Evolutionary conservation across 2,888 invertebrate genomes (phyloP), one percentile per base, ranked within the genome.

Genomic region (Polyploca ridens): DNA sequence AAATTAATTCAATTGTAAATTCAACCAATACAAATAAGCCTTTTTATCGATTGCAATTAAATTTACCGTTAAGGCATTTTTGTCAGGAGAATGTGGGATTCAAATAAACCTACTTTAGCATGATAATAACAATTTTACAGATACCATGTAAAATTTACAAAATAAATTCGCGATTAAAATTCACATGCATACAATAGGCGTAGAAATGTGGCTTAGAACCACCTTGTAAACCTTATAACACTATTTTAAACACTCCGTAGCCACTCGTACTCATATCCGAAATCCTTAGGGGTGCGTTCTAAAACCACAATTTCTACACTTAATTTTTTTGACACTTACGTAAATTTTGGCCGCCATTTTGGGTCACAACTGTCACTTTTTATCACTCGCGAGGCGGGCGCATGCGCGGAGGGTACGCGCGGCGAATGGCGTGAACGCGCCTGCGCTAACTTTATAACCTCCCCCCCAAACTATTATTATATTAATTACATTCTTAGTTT

Each of bases 331-430:
- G 89, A 89, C 93, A 93, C 93, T 93, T 93, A 93, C 93, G 90
- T 93, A 93, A 87, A 93, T 83, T 91, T 91, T 92, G 85, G 91
- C 89, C 88, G 92, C 90, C 93, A 93, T 93, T 80, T 87, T 91
- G 84, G 84, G 85, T 86, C 83, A 54, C 16, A 90, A 89, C 83
- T 89, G 85, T 88, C 86, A 90, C 87, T 84, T 70, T 19, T 54
- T 83, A 78, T 90, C 90, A 90, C 90, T 89, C 91, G 90, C 91
- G 92, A 83, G 77, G 81, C 87, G 83, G 79, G 85, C 88, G 83
- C 89, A 84, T 87, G 91, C 92, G 92, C 90, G 85, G 82, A 77
- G 76, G 75, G 79, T 80, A 82, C 87, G 91, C 93, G 90, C 93
- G 88, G 89, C 88, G 93, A 93, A 93, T 93, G 93, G 89, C 89